Evolutionary conservation across 2,113 vertebrate species (phyloP).

Genomic region (Xyliphius kryptos): DNA sequence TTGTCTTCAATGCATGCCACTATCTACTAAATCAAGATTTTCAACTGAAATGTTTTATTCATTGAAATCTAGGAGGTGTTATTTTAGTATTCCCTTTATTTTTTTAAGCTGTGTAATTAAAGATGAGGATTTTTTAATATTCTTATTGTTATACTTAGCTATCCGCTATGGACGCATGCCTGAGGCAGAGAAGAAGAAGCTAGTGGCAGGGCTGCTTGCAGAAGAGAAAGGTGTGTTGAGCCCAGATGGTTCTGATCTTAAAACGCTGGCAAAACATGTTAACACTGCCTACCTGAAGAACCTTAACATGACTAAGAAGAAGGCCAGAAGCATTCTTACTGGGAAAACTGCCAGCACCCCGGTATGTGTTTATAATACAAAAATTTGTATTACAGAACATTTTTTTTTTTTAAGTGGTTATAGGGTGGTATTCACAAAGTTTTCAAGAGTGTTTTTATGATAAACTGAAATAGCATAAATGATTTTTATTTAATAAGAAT

Average conservation of each 20-base stretch:
- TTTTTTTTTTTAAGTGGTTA: too few species aligned
- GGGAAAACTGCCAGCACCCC: constrained; percentile 78
- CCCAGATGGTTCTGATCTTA: constrained; percentile 72
- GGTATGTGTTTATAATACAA: constrained; percentile 49
- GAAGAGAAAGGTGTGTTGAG: constrained; percentile 63
- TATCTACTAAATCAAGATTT: too few species aligned
- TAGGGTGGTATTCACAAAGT: too few species aligned
- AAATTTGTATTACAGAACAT: too few species aligned
- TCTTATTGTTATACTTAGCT: constrained; percentile 51
- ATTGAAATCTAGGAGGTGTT: too few species aligned
- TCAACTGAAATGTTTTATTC: too few species aligned
- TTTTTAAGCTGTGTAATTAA: too few species aligned
- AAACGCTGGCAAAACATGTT: constrained; percentile 79
- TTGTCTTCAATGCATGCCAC: too few species aligned
- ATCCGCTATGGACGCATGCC: constrained; percentile 87
- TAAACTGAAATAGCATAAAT: too few species aligned
- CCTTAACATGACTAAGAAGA: constrained; percentile 90
- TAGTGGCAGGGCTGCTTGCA: constrained; percentile 73
- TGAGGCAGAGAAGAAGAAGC: constrained; percentile 81
- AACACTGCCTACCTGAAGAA: constrained; percentile 81
- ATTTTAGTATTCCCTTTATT: too few species aligned
- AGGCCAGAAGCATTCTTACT: constrained; percentile 80
- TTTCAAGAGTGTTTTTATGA: too few species aligned
- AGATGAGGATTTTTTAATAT: neutral
- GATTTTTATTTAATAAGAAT: too few species aligned